Conservation (phyloP, 2,113 vertebrate genomes). For the Callocephalon fimbriatum region DNA sequence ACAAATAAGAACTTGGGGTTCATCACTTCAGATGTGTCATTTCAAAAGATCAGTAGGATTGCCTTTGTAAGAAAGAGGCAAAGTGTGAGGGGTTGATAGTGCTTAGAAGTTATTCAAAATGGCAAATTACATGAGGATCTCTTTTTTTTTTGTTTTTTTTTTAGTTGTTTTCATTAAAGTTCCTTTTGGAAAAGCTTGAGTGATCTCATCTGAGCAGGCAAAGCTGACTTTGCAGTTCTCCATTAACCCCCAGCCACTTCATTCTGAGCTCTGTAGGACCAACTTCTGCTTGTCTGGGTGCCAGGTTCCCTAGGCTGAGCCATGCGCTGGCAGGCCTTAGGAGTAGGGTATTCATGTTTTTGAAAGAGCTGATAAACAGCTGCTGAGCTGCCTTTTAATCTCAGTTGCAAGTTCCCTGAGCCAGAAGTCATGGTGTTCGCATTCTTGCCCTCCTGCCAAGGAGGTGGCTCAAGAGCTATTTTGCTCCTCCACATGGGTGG, state of each 20-base stretch:
- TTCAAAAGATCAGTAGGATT: not conserved
- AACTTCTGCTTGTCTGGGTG: not conserved
- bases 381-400: not conserved
- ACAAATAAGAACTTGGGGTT: not conserved
- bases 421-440: not conserved
- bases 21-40: not conserved
- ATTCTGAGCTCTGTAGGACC: not conserved
- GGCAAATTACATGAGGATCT: not conserved
- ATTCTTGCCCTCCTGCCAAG: not conserved
- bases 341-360: rapidly evolving
- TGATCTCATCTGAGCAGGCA: not conserved
- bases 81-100: not conserved
- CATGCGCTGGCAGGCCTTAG: not conserved
- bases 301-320: not conserved
- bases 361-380: not conserved
- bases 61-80: not conserved
- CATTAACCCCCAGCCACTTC: not conserved
- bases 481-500: rapidly evolving
- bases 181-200: not conserved
- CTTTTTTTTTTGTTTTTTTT: not conserved
- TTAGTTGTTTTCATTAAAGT: not conserved
- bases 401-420: not conserved
- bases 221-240: not conserved
- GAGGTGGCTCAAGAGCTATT: not conserved
- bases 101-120: not conserved